These are phyloP conservation scores for Melanerpes aurifrons DNA, from an alignment of 2,113 vertebrate species.

Conservation along the genomic window DNA sequence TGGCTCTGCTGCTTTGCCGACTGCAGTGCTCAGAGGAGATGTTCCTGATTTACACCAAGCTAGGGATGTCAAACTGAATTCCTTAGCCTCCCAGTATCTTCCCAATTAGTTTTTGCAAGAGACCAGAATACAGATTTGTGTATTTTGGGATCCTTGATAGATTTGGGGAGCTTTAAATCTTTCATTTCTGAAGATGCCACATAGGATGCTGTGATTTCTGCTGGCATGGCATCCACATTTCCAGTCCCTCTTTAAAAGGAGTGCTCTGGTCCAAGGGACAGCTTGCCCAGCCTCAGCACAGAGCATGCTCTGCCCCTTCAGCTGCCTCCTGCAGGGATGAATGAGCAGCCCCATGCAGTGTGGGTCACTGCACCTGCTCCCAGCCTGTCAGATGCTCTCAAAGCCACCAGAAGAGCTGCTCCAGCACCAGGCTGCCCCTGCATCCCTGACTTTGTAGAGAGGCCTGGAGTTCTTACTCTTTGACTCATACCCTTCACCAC, in stretches of 20 bases:
- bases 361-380: background rate
- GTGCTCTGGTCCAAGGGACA: accelerated
- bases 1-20: background rate
- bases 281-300: background rate
- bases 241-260: background rate
- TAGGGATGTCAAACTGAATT: background rate
- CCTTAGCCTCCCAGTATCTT: background rate
- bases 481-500: background rate
- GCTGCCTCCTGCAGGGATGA: background rate
- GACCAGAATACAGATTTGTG: background rate
- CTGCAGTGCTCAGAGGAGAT: background rate
- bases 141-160: background rate
- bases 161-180: background rate
- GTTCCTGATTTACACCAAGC: background rate
- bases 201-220: background rate
- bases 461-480: background rate
- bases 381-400: background rate
- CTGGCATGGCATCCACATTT: background rate
- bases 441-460: background rate
- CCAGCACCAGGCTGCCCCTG: background rate
- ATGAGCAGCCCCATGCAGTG: background rate
- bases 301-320: background rate
- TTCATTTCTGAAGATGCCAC: background rate
- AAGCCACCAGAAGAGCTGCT: background rate
- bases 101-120: background rate